phyloP scores from a whole-genome alignment of 1,140 invertebrate genomes.

The Drosophila ironensis region DNA sequence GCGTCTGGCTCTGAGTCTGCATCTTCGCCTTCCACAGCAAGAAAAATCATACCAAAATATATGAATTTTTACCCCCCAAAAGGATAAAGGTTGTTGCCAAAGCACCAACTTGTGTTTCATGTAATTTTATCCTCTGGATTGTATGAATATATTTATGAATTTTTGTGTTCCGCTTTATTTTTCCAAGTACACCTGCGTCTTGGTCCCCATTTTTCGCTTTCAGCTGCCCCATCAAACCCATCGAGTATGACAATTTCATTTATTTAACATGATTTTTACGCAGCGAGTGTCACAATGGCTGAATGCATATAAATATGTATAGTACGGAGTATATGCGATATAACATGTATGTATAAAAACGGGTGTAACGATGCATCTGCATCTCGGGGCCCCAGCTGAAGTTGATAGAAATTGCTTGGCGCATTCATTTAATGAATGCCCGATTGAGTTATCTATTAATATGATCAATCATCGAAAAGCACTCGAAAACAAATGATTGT shows the following conservation, averaged over 20 bases:
- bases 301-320: slow-evolving; percentile 5
- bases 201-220: slow-evolving; percentile 35
- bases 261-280: slow-evolving; percentile 66
- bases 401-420: slow-evolving; percentile 12
- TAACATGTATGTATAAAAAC: not conserved
- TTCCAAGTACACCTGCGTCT: not conserved
- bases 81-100: not conserved
- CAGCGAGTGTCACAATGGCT: slow-evolving; percentile 49
- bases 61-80: too few relatives aligned
- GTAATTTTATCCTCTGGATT: not conserved
- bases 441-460: slow-evolving; percentile 19
- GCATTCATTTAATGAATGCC: slow-evolving; percentile 32
- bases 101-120: not conserved
- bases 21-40: slow-evolving; percentile 1
- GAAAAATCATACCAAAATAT: not conserved
- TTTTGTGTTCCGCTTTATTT: not conserved
- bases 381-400: not conserved
- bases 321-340: not conserved
- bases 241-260: slow-evolving; percentile 72
- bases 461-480: slow-evolving; percentile 26
- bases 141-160: not conserved
- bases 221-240: slow-evolving; percentile 52
- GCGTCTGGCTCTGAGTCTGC: slow-evolving; percentile 33
- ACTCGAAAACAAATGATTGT: slow-evolving; percentile 17
- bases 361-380: slow-evolving; percentile 10